Percentiles rank a stretch among this genome's conserved stretches.
Conservation (phyloP, 2,797 vertebrate genomes). For the Paguma larvata region DNA sequence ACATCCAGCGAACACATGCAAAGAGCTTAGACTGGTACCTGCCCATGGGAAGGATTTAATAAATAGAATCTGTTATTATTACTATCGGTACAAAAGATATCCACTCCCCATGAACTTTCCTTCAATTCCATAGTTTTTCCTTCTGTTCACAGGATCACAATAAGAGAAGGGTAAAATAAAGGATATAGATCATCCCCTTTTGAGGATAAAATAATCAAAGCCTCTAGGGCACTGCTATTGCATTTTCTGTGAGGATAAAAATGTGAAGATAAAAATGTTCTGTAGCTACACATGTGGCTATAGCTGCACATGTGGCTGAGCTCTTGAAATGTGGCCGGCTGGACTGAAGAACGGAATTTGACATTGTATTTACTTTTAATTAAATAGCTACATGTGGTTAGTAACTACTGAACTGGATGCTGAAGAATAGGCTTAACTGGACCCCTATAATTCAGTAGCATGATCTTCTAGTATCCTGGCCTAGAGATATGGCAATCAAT, state of each 20-base stretch:
- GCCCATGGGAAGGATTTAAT: not conserved
- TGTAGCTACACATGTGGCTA: not conserved
- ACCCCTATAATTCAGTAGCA: not conserved
- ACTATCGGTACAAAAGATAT: not conserved
- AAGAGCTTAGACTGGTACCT: not conserved
- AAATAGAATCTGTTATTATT: not conserved
- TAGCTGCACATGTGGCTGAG: not conserved
- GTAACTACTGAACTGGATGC: not conserved
- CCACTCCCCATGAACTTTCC: not conserved
- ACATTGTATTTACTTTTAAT: not conserved
- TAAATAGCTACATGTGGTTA: not conserved
- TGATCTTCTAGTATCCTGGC: not conserved
- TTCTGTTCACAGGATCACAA: not conserved
- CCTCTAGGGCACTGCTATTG: not conserved
- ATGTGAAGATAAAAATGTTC: not conserved
- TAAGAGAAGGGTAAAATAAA: conserved; percentile 5
- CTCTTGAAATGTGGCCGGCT: not conserved
- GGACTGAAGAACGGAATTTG: not conserved
- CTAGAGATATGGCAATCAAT: not conserved
- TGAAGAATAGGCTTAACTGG: not conserved
- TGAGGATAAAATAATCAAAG: not conserved
- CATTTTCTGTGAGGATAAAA: not conserved
- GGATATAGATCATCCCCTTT: not conserved
- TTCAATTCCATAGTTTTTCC: not conserved
- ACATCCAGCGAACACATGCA: not conserved